These are phyloP conservation scores for Benitochromis conjunctus DNA, from an alignment of 2,113 vertebrate genomes.

Conservation along the genomic window DNA sequence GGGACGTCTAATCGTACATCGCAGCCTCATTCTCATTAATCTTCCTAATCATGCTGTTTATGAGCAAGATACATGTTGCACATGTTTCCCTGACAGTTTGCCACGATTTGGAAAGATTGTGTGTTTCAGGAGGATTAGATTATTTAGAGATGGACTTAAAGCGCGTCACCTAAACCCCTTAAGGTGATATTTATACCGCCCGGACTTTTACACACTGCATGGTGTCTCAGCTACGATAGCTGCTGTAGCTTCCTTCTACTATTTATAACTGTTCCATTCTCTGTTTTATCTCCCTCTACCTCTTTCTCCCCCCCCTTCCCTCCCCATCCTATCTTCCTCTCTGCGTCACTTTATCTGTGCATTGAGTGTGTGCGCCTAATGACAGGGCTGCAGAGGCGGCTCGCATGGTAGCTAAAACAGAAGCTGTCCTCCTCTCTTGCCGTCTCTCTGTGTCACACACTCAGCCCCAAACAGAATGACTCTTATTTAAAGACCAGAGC, in stretches of 20 bases:
- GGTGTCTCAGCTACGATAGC: conserved; percentile 1
- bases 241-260: conserved; percentile 19
- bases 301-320: conserved; percentile 8
- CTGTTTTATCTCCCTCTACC: conserved; percentile 25
- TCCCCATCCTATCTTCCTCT: neutral
- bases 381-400: conserved; percentile 58
- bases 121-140: conserved; percentile 30
- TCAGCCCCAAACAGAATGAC: conserved; percentile 49
- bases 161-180: conserved; percentile 43
- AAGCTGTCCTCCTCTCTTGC: conserved; percentile 33
- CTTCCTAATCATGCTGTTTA: neutral
- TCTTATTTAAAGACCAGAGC: conserved; percentile 61
- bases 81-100: neutral
- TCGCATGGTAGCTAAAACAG: conserved; percentile 48
- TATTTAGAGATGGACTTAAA: conserved; percentile 37
- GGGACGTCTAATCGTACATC: neutral
- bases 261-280: conserved; percentile 29
- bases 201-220: conserved; percentile 2
- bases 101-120: neutral
- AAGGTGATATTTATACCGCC: conserved; percentile 54
- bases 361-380: conserved; percentile 23
- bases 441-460: conserved; percentile 24
- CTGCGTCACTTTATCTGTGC: conserved; percentile 49
- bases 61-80: neutral
- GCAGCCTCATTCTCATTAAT: neutral